Evolutionary conservation across 2,113 vertebrate species (phyloP).

Genomic region (Strix uralensis): DNA sequence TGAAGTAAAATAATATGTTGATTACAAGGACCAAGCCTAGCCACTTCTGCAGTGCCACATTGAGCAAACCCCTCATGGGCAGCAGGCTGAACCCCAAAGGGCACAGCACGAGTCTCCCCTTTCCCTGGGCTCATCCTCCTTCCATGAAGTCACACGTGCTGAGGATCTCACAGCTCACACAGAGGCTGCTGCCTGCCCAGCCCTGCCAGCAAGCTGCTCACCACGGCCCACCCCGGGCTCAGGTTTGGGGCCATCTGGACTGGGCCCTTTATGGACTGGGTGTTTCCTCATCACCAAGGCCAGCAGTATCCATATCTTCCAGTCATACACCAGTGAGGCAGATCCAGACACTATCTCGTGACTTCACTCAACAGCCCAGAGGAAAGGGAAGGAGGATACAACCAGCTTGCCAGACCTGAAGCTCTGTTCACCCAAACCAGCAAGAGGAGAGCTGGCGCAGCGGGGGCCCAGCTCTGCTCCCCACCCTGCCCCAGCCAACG

Average conservation of each 20-base stretch:
- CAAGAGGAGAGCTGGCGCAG: background rate
- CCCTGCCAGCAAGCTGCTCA: background rate
- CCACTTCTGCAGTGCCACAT: background rate
- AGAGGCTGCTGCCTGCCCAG: background rate
- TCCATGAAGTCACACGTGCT: background rate
- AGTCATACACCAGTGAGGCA: rapidly evolving
- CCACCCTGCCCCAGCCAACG: too few species aligned
- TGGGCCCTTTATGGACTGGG: background rate
- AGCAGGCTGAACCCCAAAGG: background rate
- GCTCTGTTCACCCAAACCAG: background rate
- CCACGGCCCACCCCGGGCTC: background rate
- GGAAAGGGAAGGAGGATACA: background rate
- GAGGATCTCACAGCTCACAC: background rate
- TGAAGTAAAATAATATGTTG: background rate
- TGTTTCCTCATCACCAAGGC: background rate
- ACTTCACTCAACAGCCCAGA: background rate
- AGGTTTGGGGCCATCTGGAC: background rate
- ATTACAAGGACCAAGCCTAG: background rate
- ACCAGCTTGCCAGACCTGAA: background rate
- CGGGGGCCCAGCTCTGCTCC: background rate
- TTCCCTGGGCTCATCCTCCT: background rate
- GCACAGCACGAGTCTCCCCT: background rate
- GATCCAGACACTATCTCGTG: background rate
- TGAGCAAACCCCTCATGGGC: background rate
- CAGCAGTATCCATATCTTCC: background rate